Percentiles rank a stretch among this genome's conserved stretches.
Conservation (phyloP, 2,797 vertebrate genomes). For the Xerus rutilus region DNA sequence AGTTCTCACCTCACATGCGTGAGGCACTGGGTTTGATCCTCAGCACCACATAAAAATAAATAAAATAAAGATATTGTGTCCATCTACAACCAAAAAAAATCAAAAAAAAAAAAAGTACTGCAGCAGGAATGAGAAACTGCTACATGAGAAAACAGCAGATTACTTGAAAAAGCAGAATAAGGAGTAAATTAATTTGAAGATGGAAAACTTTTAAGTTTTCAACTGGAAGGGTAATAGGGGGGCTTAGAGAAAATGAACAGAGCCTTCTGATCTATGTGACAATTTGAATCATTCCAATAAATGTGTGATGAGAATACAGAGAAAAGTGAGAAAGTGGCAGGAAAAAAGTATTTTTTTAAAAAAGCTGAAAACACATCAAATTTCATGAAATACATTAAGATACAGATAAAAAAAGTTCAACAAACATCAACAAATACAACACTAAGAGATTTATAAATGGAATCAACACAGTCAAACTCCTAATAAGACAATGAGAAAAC, state of each 20-base stretch:
- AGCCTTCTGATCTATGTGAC: neutral
- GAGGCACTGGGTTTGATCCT: too few relatives aligned
- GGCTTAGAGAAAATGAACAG: neutral
- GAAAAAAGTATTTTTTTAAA: neutral
- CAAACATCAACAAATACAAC: conserved; percentile 21
- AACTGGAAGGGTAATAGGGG: too few relatives aligned
- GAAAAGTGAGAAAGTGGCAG: neutral
- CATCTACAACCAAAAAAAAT: too few relatives aligned
- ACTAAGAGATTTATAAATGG: neutral
- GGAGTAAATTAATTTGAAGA: neutral
- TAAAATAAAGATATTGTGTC: too few relatives aligned
- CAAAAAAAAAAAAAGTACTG: neutral
- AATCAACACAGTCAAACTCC: neutral
- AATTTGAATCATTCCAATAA: neutral
- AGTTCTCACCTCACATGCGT: too few relatives aligned
- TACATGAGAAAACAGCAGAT: neutral
- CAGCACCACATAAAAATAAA: too few relatives aligned
- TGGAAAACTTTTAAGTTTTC: neutral
- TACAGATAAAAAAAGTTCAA: neutral
- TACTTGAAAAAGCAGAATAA: neutral
- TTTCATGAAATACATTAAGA: neutral
- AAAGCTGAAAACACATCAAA: neutral
- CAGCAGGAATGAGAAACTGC: neutral
- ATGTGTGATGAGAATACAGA: neutral
- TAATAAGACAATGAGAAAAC: neutral